Evolutionary conservation across 2,113 vertebrate species (phyloP).

Genomic region (Istiophorus platypterus): DNA sequence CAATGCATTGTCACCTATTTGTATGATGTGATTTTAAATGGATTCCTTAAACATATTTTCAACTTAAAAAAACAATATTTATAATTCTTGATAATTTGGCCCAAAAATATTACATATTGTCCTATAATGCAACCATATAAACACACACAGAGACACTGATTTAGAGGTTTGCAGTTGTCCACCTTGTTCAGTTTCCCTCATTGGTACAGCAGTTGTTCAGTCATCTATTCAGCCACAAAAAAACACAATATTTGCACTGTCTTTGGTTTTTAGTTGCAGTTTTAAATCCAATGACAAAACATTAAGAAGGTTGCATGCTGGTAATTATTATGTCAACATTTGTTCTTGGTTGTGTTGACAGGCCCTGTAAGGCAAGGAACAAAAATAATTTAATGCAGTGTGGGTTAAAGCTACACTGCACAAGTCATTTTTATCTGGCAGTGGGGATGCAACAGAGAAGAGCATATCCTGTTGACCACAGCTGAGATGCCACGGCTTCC

Average conservation of each 20-base stretch:
- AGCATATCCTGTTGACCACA: background rate
- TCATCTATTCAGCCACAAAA: background rate
- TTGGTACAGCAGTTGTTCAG: no score
- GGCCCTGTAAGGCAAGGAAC: constrained; percentile 4
- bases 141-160: background rate
- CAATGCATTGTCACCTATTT: no score
- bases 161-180: no score
- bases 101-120: no score
- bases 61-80: no score
- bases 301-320: background rate
- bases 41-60: no score
- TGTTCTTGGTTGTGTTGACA: background rate
- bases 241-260: background rate
- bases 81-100: no score
- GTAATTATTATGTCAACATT: constrained; percentile 8
- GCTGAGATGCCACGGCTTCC: background rate
- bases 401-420: background rate
- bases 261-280: background rate
- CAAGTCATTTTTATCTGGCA: background rate
- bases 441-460: background rate
- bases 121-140: no score
- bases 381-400: background rate
- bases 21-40: no score
- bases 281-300: background rate
- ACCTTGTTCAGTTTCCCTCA: no score